Evolutionary conservation across 2,113 vertebrate species (phyloP), one percentile per base, ranked within the genome.

Genomic region (Lophura nycthemera): DNA sequence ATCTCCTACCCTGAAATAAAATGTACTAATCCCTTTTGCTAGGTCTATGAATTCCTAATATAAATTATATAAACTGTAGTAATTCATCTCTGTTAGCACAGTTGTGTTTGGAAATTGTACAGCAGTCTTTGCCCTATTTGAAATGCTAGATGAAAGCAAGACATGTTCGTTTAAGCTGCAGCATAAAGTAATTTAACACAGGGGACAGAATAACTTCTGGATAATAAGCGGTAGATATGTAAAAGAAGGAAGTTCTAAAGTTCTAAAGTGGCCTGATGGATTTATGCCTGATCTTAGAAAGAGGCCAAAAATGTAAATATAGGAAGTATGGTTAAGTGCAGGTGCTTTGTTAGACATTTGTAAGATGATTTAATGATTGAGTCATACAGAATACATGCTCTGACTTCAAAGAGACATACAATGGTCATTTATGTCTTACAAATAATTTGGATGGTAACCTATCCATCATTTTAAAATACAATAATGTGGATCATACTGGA

Each of bases 1-100:
- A 99, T 99, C 99, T 99, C 98, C 98, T 98, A 98, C 98, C 98
- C 98, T 99, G 99, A 99, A 99, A 99, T 99, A 99, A 98, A 99
- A 99, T 97, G 98, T 98, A 99, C 98, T 99, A 99, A 99, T 99
- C 99, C 99, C 98, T 99, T 99, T 99, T 99, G 98, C 99, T 99
- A 99, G 99, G 99, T 99, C 99, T 99, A 99, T 99, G 99, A 99
- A 99, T 99, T 99, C 98, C 98, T 99, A 99, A 99, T 99, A 99
- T 98, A 98, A 99, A 98, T 99, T 99, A 99, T 99, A 99, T 99
- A 99, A 99, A 99, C 99, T 98, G 98, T 98, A 98, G 98, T 98
- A 99, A 99, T 99, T 99, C 99, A 99, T 99, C 99, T 99, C 98
- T 99, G 98, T 99, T 99, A 99, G 99, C 98, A 98, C 98, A 99